Conservation (phyloP, 2,113 vertebrate species). For the Lethenteron camtschaticum region DNA sequence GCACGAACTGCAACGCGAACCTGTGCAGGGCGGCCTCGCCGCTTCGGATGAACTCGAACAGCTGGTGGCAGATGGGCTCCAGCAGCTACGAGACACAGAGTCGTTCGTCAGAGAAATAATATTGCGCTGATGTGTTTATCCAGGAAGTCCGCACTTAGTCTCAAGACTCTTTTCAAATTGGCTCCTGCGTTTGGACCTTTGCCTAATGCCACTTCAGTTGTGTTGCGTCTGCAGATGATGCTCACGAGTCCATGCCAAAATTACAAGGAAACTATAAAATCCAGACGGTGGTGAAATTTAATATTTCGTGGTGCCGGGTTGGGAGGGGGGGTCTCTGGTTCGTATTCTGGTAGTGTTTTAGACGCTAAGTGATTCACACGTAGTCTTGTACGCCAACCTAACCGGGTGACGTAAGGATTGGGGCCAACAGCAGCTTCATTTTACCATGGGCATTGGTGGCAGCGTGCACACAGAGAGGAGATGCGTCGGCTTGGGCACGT, state of each 20-base stretch:
- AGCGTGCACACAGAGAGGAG: slow-evolving; percentile 14
- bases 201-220: slow-evolving; percentile 17
- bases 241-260: too few species aligned
- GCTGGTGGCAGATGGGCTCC: slow-evolving; percentile 91
- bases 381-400: slow-evolving; percentile 16
- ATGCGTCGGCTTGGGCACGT: slow-evolving; percentile 6
- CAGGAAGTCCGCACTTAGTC: not conserved
- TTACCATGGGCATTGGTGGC: slow-evolving; percentile 9
- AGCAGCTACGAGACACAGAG: slow-evolving; percentile 33
- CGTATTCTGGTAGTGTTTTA: slow-evolving; percentile 15
- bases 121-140: not conserved
- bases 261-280: too few species aligned
- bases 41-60: slow-evolving; percentile 84
- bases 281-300: too few species aligned
- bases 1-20: slow-evolving; percentile 84
- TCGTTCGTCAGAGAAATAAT: not conserved
- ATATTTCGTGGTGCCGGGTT: too few species aligned
- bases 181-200: not conserved
- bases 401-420: slow-evolving; percentile 17
- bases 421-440: slow-evolving; percentile 15
- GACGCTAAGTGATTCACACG: slow-evolving; percentile 21
- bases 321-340: too few species aligned
- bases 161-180: not conserved
- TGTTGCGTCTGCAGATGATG: slow-evolving; percentile 11
- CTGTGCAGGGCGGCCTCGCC: slow-evolving; percentile 65